These are phyloP conservation scores for Crocodylus rhombifer DNA, from an alignment of 2,797 vertebrate genomes.

Conservation along the genomic window DNA sequence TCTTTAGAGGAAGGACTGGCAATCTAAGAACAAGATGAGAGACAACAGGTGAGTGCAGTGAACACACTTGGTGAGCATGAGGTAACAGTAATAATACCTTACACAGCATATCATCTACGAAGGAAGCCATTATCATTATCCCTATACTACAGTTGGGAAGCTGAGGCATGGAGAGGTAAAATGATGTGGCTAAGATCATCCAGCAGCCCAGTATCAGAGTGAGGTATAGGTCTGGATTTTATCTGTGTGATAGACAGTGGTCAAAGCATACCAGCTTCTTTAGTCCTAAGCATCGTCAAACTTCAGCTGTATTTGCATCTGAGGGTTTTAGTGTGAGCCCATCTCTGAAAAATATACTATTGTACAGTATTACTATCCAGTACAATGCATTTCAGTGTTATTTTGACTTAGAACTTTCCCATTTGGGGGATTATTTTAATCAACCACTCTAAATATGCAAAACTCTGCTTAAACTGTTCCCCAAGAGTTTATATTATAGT, in stretches of 20 bases:
- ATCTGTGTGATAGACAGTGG: fast-evolving
- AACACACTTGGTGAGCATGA: too few relatives aligned
- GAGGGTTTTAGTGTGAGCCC: background rate
- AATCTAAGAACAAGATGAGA: too few relatives aligned
- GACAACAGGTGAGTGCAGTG: too few relatives aligned
- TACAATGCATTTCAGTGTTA: background rate
- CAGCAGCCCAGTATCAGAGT: background rate
- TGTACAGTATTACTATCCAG: background rate
- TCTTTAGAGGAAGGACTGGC: too few relatives aligned
- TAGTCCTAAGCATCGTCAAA: background rate
- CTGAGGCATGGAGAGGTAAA: too few relatives aligned
- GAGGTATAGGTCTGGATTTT: fast-evolving
- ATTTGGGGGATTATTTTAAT: background rate
- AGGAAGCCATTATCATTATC: too few relatives aligned
- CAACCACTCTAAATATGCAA: background rate
- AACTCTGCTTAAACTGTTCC: background rate
- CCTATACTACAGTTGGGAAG: too few relatives aligned
- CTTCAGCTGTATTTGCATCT: fast-evolving
- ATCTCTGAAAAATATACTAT: background rate
- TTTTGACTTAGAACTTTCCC: background rate
- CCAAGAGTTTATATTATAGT: background rate
- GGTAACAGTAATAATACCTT: too few relatives aligned
- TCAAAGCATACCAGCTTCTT: fast-evolving
- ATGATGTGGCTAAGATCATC: background rate
- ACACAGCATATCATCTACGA: too few relatives aligned